phyloP scores from a whole-genome alignment of 2,113 vertebrate genomes.

The Thymallus thymallus region DNA sequence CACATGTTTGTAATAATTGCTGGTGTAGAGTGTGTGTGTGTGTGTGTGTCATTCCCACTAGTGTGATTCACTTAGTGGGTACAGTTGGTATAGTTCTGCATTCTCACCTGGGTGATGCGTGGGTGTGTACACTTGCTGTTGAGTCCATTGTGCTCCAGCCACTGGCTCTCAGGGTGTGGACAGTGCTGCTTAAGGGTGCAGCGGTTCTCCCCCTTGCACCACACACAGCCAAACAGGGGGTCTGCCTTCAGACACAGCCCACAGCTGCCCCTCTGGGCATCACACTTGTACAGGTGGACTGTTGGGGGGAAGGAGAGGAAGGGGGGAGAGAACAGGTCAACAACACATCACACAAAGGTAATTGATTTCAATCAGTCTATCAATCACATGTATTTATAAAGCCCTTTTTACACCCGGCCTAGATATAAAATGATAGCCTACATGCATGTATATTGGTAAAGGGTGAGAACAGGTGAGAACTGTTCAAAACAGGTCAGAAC shows the following conservation, averaged over 20 bases:
- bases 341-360: too few species aligned
- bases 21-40: neutral
- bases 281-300: slow-evolving; percentile 98
- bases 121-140: slow-evolving; percentile 96
- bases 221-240: slow-evolving; percentile 91
- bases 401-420: too few species aligned
- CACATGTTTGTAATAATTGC: neutral
- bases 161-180: slow-evolving; percentile 83
- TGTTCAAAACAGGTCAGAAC: too few species aligned
- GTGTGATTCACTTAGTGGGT: neutral
- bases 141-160: slow-evolving; percentile 87
- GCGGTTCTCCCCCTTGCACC: slow-evolving; percentile 89
- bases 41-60: neutral
- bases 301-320: slow-evolving; percentile 21
- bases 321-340: neutral
- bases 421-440: too few species aligned
- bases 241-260: slow-evolving; percentile 96
- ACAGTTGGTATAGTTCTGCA: neutral
- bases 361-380: neutral
- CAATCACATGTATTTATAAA: too few species aligned
- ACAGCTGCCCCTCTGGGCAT: slow-evolving; percentile 92
- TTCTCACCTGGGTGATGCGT: slow-evolving; percentile 91
- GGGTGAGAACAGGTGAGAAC: neutral
- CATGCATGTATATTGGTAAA: too few species aligned
- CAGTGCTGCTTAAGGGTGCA: slow-evolving; percentile 96